A percentile compares a stretch with the other conserved stretches of the same genome.
These are phyloP conservation scores for Anolis carolinensis DNA, from an alignment of 2,113 vertebrate species.

Conservation along the genomic window DNA sequence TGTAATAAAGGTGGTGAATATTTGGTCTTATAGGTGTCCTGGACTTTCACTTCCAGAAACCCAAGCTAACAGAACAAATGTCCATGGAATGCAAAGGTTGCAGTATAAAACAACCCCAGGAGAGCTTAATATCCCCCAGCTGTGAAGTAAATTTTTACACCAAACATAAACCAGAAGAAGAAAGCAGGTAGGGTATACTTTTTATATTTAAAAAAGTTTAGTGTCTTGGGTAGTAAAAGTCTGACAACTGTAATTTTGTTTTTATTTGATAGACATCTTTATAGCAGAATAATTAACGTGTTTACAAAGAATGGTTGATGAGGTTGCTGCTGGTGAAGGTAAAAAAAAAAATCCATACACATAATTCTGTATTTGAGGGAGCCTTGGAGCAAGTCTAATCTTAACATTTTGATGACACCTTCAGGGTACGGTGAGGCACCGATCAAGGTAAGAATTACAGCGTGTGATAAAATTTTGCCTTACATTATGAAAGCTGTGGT, in stretches of 20 bases:
- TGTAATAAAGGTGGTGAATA: neutral
- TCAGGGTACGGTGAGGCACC: constrained; percentile 73
- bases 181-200: too few relatives aligned
- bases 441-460: constrained; percentile 75
- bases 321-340: constrained; percentile 42
- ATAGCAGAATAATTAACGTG: constrained; percentile 51
- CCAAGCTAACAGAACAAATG: neutral
- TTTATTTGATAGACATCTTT: constrained; percentile 53
- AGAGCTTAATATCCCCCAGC: too few relatives aligned
- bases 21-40: neutral
- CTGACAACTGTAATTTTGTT: constrained; percentile 41
- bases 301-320: constrained; percentile 52
- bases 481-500: constrained; percentile 79
- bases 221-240: neutral
- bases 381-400: constrained; percentile 59
- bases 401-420: constrained; percentile 76
- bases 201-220: too few relatives aligned
- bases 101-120: neutral
- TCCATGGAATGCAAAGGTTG: too few relatives aligned
- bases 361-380: constrained; percentile 49
- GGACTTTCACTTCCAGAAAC: neutral
- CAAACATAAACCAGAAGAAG: too few relatives aligned
- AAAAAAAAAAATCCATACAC: constrained; percentile 55
- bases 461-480: constrained; percentile 84
- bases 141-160: too few relatives aligned